phyloP scores from a whole-genome alignment of 2,888 invertebrate species.

The Brachypterus glaber region DNA sequence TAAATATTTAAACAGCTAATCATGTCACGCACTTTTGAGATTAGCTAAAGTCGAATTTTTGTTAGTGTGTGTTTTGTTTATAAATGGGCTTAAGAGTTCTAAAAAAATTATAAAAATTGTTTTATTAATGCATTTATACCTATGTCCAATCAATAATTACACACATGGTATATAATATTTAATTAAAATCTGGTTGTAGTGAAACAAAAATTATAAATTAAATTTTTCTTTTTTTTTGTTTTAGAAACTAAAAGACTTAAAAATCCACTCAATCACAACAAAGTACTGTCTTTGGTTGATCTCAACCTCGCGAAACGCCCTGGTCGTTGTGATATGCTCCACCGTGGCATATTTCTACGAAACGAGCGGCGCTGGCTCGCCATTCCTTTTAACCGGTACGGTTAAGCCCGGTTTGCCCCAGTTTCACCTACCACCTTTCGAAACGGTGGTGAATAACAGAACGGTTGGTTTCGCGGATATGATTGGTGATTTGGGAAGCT shows the following conservation, averaged over 20 bases:
- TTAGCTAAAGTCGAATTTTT: too few relatives aligned
- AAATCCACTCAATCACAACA: conserved; percentile 37
- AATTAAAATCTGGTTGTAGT: too few relatives aligned
- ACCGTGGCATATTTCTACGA: conserved; percentile 54
- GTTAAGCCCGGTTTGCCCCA: conserved; percentile 67
- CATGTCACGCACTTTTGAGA: too few relatives aligned
- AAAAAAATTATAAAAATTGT: too few relatives aligned
- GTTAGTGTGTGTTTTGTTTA: too few relatives aligned
- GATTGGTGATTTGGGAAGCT: conserved; percentile 73
- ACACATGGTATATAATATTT: too few relatives aligned
- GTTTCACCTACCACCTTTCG: conserved; percentile 60
- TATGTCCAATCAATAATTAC: too few relatives aligned
- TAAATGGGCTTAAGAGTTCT: too few relatives aligned
- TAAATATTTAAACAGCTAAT: too few relatives aligned
- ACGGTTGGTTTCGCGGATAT: conserved; percentile 57
- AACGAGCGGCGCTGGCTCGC: conserved; percentile 44
- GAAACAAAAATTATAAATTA: too few relatives aligned
- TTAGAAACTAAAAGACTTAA: conserved; percentile 66
- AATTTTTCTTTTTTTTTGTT: conserved; percentile 23
- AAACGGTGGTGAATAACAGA: conserved; percentile 50
- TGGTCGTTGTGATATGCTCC: conserved; percentile 68
- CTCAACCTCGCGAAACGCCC: conserved; percentile 74
- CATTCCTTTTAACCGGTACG: conserved; percentile 65
- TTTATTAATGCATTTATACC: too few relatives aligned
- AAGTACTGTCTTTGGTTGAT: conserved; percentile 63